Evolutionary conservation across 2,888 invertebrate genomes (phyloP).

Genomic region (Zaprionus bogoriensis): DNA sequence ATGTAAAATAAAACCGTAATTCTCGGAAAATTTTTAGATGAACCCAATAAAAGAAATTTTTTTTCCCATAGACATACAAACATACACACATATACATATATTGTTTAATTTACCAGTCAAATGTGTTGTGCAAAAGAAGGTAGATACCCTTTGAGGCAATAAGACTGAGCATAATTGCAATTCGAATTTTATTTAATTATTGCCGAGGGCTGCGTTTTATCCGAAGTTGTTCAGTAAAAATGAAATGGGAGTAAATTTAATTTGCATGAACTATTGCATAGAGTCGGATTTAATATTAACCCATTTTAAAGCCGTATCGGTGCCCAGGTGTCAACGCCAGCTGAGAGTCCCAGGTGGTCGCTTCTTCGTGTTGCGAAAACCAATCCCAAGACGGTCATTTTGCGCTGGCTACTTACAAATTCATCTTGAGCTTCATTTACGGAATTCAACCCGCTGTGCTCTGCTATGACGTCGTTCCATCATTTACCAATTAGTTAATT

Average conservation of each 20-base stretch:
- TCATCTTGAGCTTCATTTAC: constrained; percentile 29
- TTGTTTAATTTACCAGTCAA: no score
- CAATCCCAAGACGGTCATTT: constrained; percentile 57
- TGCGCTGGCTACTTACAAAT: constrained; percentile 54
- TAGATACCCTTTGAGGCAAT: not conserved
- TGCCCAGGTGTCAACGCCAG: constrained; percentile 35
- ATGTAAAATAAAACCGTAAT: no score
- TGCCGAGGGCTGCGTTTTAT: constrained; percentile 46
- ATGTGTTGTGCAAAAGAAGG: no score
- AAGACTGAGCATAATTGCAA: constrained; percentile 24
- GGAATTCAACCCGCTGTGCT: constrained; percentile 40
- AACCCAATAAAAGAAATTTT: no score
- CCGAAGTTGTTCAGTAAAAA: constrained; percentile 32
- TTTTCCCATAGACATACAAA: no score
- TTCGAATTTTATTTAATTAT: constrained; percentile 70
- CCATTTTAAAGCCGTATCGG: constrained; percentile 19
- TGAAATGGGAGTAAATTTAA: constrained; percentile 42
- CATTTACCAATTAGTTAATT: constrained; percentile 77
- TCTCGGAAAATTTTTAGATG: no score
- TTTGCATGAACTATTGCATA: constrained; percentile 39
- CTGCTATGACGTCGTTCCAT: constrained; percentile 33
- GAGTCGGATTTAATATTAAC: constrained; percentile 11
- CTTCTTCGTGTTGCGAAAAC: constrained; percentile 2
- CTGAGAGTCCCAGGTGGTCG: constrained; percentile 35
- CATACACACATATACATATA: no score